A percentile compares a stretch with the other conserved stretches of the same genome.
phyloP scores from a whole-genome alignment of 2,797 vertebrate genomes.

The Peromyscus nudipes region DNA sequence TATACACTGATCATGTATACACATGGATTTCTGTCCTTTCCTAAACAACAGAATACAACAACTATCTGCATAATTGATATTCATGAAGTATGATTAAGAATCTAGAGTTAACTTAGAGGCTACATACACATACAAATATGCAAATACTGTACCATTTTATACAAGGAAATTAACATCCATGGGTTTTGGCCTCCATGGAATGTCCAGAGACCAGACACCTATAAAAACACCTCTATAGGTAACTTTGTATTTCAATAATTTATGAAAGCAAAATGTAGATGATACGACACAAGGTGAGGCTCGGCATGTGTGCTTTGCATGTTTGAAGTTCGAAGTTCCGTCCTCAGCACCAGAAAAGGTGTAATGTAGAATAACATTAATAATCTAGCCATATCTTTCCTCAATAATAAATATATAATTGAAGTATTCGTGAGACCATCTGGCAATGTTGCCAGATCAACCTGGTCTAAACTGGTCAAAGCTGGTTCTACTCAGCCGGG shows the following conservation, averaged over 20 bases:
- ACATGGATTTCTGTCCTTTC: neutral
- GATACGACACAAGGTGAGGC: neutral
- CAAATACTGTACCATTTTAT: neutral
- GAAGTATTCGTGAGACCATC: conserved; percentile 20
- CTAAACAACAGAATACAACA: neutral
- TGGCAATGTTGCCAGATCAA: neutral
- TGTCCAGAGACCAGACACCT: neutral
- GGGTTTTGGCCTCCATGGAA: neutral
- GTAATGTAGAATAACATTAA: neutral
- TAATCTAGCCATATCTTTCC: neutral
- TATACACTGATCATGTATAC: neutral
- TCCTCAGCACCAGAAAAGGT: neutral
- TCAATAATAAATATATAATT: neutral
- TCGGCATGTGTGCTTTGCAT: neutral
- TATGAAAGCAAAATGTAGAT: neutral
- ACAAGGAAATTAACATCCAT: neutral
- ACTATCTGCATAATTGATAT: neutral
- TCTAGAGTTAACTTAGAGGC: neutral
- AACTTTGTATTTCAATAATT: neutral
- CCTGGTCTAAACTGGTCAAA: conserved; percentile 40
- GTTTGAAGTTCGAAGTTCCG: neutral
- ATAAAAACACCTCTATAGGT: neutral
- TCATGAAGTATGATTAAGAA: neutral
- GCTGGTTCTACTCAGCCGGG: neutral
- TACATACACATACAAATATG: neutral